Conservation (phyloP, 2,113 vertebrate species). For the Trematomus loennbergii region DNA sequence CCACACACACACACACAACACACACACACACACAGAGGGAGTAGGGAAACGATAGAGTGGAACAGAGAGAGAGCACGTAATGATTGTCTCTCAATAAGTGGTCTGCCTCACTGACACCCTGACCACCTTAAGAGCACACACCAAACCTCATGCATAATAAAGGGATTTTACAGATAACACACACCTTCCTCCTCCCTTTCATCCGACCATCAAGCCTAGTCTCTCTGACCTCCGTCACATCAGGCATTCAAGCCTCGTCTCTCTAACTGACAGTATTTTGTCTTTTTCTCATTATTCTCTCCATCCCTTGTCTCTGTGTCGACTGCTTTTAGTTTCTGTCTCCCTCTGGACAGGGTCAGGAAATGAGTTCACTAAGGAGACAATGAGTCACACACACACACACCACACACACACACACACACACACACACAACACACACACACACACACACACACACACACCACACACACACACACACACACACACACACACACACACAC, state of each 20-base stretch:
- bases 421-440: too few relatives aligned
- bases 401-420: constrained; percentile 9
- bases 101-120: constrained; percentile 18
- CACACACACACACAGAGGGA: neutral
- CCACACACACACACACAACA: neutral
- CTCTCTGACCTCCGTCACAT: neutral
- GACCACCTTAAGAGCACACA: constrained; percentile 25
- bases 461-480: constrained; percentile 9
- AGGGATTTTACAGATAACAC: neutral
- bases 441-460: too few relatives aligned
- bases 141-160: constrained; percentile 4
- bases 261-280: neutral
- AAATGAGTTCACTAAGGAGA: constrained; percentile 31
- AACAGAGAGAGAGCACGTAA: neutral
- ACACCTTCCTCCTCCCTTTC: neutral
- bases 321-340: constrained; percentile 21
- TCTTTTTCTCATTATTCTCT: constrained; percentile 13
- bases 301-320: constrained; percentile 1
- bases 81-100: constrained; percentile 26
- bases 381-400: neutral
- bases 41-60: neutral
- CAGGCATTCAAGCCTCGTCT: neutral
- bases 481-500: too few relatives aligned
- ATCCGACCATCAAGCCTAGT: neutral
- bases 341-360: constrained; percentile 29